Conservation (phyloP, 2,888 invertebrate species). For the Chrysolina haemoptera region DNA sequence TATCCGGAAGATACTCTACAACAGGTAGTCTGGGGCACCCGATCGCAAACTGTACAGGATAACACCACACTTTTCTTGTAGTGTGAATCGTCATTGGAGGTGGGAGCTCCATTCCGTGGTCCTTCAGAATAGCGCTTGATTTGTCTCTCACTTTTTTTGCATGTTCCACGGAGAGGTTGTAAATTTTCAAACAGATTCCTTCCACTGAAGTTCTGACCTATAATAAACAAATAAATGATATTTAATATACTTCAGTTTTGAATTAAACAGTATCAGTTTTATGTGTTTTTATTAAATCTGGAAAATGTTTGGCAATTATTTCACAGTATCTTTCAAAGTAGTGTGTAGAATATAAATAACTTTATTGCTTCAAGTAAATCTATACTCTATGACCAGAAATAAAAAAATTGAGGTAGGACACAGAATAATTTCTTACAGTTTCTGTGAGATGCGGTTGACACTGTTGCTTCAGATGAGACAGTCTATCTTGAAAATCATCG, state of each 20-base stretch:
- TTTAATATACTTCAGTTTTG: too few species aligned
- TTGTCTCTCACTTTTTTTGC: conserved; percentile 92
- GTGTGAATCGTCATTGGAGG: conserved; percentile 77
- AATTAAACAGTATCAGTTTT: too few species aligned
- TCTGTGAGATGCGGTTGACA: conserved; percentile 97
- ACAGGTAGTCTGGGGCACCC: conserved; percentile 89
- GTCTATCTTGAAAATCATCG: conserved; percentile 91
- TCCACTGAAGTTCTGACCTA: conserved; percentile 91
- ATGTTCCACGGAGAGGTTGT: conserved; percentile 92
- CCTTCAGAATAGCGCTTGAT: conserved; percentile 88
- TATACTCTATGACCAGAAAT: too few species aligned
- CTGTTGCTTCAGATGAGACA: conserved; percentile 93
- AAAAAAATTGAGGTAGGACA: neutral
- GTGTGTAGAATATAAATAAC: too few species aligned
- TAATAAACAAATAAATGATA: conserved; percentile 24
- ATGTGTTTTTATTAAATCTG: too few species aligned
- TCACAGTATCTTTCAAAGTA: too few species aligned
- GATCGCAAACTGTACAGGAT: conserved; percentile 91
- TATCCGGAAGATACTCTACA: conserved; percentile 89
- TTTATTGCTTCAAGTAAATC: too few species aligned
- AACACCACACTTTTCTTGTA: conserved; percentile 94
- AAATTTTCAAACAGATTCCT: conserved; percentile 95
- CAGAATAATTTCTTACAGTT: conserved; percentile 73
- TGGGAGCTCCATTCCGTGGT: conserved; percentile 82
- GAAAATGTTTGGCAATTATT: too few species aligned